phyloP scores from a whole-genome alignment of 1,140 invertebrate species.

The Euura saliciscinereae region DNA sequence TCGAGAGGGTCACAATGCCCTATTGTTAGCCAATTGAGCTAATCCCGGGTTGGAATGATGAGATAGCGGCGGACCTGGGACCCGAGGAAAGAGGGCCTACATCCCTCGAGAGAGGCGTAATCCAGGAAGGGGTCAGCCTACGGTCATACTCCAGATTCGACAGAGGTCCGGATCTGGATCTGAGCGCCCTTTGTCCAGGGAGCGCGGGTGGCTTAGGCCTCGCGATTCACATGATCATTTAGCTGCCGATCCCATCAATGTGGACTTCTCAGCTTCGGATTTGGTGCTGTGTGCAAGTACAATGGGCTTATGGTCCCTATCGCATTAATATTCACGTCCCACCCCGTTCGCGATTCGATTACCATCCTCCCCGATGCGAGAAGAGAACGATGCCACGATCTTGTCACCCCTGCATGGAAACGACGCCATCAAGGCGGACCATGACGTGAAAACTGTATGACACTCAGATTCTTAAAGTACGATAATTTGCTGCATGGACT shows the following conservation, averaged over 20 bases:
- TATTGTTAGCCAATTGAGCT: neutral
- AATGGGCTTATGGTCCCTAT: neutral
- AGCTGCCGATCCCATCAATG: neutral
- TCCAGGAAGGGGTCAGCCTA: neutral
- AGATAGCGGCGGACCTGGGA: no score
- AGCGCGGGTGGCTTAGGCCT: neutral
- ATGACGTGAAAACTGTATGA: no score
- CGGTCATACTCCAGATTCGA: neutral
- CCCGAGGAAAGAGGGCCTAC: neutral
- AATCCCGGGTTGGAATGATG: neutral
- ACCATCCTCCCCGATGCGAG: neutral
- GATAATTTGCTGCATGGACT: no score
- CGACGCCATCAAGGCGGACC: no score
- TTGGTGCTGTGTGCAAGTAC: neutral
- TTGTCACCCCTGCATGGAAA: neutral
- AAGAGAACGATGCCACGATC: neutral
- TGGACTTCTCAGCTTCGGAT: slow-evolving; percentile 1
- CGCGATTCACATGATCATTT: slow-evolving; percentile 5
- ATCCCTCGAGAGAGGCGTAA: neutral
- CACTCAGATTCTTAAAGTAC: no score
- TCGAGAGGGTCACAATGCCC: neutral
- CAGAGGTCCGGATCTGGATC: neutral
- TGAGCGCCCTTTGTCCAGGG: neutral
- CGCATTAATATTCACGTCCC: slow-evolving; percentile 1
- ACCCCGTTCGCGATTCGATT: neutral